Evolutionary conservation across 2,797 vertebrate species (phyloP).

Genomic region (Gadopsis marmoratus): DNA sequence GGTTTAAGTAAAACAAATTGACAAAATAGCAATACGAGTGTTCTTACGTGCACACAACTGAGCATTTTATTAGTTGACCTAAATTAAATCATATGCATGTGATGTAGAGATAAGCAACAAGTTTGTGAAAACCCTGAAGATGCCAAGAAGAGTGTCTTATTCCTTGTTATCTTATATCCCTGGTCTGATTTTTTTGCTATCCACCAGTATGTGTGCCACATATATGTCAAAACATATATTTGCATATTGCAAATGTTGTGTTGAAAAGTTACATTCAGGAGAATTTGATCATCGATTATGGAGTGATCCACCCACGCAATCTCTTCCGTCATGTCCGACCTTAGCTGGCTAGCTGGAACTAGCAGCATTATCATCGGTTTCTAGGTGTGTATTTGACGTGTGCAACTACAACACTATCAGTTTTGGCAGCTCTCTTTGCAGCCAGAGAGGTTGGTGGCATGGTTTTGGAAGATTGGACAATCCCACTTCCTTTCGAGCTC

Average conservation of each 20-base stretch:
- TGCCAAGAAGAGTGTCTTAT: neutral
- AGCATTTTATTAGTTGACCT: neutral
- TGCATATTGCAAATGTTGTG: neutral
- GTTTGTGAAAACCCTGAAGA: neutral
- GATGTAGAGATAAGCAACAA: neutral
- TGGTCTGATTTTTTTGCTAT: neutral
- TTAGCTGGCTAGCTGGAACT: neutral
- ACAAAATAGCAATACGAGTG: neutral
- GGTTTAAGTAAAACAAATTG: neutral
- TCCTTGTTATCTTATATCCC: neutral
- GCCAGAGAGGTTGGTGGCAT: neutral
- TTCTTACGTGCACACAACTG: neutral
- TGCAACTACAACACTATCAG: neutral
- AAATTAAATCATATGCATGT: neutral
- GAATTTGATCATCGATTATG: neutral
- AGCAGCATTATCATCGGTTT: neutral
- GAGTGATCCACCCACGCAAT: neutral
- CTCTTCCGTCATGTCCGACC: neutral
- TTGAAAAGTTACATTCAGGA: neutral
- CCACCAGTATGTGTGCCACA: neutral
- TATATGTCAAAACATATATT: neutral
- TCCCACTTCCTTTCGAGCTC: slow-evolving; percentile 18
- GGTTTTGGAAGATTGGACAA: neutral
- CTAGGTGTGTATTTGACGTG: neutral
- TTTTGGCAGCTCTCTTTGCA: neutral